Percentiles rank a stretch among this genome's conserved stretches.
Conservation (phyloP, 2,888 invertebrate species). For the Nudaria mundana region DNA sequence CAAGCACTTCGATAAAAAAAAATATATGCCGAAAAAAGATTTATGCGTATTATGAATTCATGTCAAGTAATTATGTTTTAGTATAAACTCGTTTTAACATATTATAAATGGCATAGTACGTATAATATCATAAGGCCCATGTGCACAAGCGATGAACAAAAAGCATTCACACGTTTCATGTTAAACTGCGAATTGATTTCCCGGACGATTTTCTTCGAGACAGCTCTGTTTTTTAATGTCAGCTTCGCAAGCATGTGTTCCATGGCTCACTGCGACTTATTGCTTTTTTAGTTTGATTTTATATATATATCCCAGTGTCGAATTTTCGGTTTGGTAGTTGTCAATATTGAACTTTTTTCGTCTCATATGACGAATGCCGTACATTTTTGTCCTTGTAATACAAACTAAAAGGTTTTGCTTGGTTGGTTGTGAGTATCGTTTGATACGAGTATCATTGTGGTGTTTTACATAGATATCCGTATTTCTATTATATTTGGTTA, state of each 20-base stretch:
- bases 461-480: no score
- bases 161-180: slow-evolving; percentile 55
- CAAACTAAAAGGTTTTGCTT: slow-evolving; percentile 26
- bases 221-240: slow-evolving; percentile 54
- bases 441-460: no score
- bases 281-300: slow-evolving; percentile 69
- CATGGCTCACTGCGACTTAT: slow-evolving; percentile 60
- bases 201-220: slow-evolving; percentile 53
- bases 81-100: no score
- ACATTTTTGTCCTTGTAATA: slow-evolving; percentile 46
- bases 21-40: no score
- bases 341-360: slow-evolving; percentile 58
- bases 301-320: slow-evolving; percentile 49
- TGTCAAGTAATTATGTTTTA: no score
- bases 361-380: slow-evolving; percentile 47
- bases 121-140: slow-evolving; percentile 64
- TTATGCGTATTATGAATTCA: no score
- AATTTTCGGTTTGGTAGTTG: slow-evolving; percentile 57
- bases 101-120: no score
- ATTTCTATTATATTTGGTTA: no score
- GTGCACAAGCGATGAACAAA: slow-evolving; percentile 51
- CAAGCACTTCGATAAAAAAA: no score
- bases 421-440: slow-evolving; percentile 17
- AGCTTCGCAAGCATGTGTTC: slow-evolving; percentile 65
- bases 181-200: slow-evolving; percentile 67